Conservation (phyloP, 2,888 invertebrate species). For the Scrobipalpa atriplicella region DNA sequence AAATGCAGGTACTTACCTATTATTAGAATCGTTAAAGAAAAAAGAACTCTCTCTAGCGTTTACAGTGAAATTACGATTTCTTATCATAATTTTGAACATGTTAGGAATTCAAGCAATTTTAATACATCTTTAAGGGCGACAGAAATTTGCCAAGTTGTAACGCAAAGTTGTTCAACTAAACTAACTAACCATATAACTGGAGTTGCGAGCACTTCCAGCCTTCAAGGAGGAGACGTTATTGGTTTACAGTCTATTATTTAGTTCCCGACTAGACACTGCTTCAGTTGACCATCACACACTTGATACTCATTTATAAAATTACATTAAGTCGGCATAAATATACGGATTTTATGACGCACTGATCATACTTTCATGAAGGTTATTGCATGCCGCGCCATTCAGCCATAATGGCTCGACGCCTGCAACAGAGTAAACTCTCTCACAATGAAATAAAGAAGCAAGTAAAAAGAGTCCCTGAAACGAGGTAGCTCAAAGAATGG, state of each 20-base stretch:
- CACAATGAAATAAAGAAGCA: conserved; percentile 17
- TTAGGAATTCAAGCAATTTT: neutral
- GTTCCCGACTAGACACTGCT: conserved; percentile 25
- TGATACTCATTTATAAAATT: neutral
- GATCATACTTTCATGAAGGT: conserved; percentile 8
- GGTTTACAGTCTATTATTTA: conserved; percentile 32
- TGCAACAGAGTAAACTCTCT: conserved; percentile 9
- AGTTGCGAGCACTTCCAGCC: conserved; percentile 30
- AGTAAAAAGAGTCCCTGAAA: conserved; percentile 4
- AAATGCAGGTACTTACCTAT: too few species aligned
- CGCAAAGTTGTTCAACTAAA: conserved; percentile 16
- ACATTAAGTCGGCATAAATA: neutral
- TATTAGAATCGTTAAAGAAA: too few species aligned
- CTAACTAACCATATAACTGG: conserved; percentile 26
- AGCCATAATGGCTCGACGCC: conserved; percentile 1
- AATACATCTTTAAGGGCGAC: neutral
- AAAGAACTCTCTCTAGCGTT: too few species aligned
- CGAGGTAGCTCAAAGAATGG: conserved; percentile 22
- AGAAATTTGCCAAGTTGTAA: conserved; percentile 7
- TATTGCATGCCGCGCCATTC: neutral
- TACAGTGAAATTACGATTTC: too few species aligned
- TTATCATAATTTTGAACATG: neutral
- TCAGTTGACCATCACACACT: conserved; percentile 15
- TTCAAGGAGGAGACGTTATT: conserved; percentile 28
- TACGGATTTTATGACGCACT: neutral